These are phyloP conservation scores for Pagrus major DNA, from an alignment of 2,113 vertebrate species.

Conservation along the genomic window DNA sequence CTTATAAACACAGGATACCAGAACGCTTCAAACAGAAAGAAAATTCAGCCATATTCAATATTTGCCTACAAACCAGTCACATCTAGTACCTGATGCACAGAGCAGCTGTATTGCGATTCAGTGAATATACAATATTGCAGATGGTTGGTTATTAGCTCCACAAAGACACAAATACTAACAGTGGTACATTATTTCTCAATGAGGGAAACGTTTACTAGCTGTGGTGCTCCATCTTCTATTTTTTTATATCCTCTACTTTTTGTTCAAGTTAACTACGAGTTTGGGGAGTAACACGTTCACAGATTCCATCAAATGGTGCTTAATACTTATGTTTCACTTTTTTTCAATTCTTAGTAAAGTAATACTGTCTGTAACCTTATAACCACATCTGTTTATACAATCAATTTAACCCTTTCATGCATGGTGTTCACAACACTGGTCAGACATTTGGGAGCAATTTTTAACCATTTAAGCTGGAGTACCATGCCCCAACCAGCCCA, in stretches of 20 bases:
- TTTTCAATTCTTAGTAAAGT: constrained; percentile 16
- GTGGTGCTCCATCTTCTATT: constrained; percentile 6
- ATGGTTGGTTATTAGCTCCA: constrained; percentile 54
- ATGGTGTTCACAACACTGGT: no score
- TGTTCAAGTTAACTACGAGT: constrained; percentile 9
- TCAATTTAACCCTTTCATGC: no score
- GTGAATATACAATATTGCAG: constrained; percentile 67
- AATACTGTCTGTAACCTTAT: constrained; percentile 14
- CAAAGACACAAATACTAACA: constrained; percentile 58
- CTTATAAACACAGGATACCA: constrained; percentile 42
- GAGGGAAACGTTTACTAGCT: constrained; percentile 23
- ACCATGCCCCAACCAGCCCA: no score
- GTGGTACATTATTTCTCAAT: constrained; percentile 28
- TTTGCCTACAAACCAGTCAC: constrained; percentile 56
- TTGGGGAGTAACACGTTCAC: constrained; percentile 36
- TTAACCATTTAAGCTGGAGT: no score
- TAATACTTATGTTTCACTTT: constrained; percentile 8
- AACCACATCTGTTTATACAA: constrained; percentile 16
- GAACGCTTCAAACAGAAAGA: constrained; percentile 24
- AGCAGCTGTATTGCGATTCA: constrained; percentile 63
- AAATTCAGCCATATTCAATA: constrained; percentile 56
- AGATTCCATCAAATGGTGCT: constrained; percentile 18
- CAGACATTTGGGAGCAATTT: no score
- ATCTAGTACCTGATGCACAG: constrained; percentile 68
- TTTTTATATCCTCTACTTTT: constrained; percentile 16